Evolutionary conservation across 1,140 invertebrate genomes (phyloP), one percentile per base, ranked within the genome.

Genomic region (Lordiphosa clarofinis): DNA sequence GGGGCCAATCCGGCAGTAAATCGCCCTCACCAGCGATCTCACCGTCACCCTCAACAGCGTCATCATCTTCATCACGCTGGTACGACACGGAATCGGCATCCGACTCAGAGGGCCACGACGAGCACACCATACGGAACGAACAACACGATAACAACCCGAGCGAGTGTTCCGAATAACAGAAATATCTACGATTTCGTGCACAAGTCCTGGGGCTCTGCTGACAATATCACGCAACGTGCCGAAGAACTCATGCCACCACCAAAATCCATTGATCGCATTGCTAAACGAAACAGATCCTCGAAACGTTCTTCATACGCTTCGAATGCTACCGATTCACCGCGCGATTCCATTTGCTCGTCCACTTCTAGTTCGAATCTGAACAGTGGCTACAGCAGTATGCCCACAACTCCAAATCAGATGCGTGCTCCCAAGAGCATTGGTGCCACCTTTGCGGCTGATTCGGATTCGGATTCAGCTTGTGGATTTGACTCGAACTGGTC

Each of bases 201-300:
- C 73, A 96, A 96, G 89, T 93, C 91, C 1, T 97, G 95, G 95
- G 95, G 95, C 15, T 96, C 95, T 1, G 95, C 94, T 4, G 95
- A 96, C 82, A 96, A 96, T 87, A 92, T 96, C 55, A 90, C 89
- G 28, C 89, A 90, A 24, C 90, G 91, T 56, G 70, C 91, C 87
- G 91, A 92, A 39, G 89, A 90, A 2, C 86, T 90, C 24, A 95
- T 95, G 91, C 91, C 92, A n/a, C 94, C 94, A 62, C 93, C 92
- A 6, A 94, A 94, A 72, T 91, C 91, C 67, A 90, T 74, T 2
- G 73, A 90, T 9, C 89, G 91, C 7, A 91, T 93, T 12, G 93
- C 93, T 64, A 92, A 94, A 70, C 89, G 92, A 4, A 90, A 91
- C 36, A 88, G 65, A 53, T 61, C 71, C 59, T 91, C 91, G 9